phyloP scores from a whole-genome alignment of 2,888 invertebrate species.

The Euproctis similis region DNA sequence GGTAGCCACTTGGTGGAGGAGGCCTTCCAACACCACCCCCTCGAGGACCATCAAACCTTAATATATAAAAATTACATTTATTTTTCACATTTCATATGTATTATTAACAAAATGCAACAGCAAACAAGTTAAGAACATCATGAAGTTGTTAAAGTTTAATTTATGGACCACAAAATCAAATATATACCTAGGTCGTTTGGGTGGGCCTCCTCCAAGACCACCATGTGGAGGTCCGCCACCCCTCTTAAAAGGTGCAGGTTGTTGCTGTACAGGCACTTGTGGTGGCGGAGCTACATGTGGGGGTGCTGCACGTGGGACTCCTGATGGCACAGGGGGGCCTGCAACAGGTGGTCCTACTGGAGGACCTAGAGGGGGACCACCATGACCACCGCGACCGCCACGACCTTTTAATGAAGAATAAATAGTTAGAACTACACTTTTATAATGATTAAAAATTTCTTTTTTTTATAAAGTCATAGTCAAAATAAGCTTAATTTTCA shows the following conservation, averaged over 20 bases:
- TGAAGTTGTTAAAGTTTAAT: too few species aligned
- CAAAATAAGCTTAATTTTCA: too few species aligned
- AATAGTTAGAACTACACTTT: too few species aligned
- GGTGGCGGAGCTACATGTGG: constrained; percentile 19
- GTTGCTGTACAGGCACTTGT: too few species aligned
- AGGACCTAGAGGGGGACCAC: constrained; percentile 18
- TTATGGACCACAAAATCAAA: neutral
- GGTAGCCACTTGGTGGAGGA: constrained; percentile 43
- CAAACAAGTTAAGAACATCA: neutral
- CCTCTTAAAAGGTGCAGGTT: constrained; percentile 47
- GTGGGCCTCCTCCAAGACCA: constrained; percentile 56
- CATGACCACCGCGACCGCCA: constrained; percentile 42
- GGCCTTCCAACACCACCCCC: constrained; percentile 42
- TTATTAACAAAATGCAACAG: neutral
- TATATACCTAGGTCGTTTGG: constrained; percentile 58
- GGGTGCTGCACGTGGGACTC: constrained; percentile 29
- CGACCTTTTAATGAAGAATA: constrained; percentile 24
- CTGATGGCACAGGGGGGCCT: constrained; percentile 23
- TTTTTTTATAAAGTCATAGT: too few species aligned
- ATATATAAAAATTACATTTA: neutral
- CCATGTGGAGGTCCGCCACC: constrained; percentile 52
- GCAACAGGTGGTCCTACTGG: constrained; percentile 5
- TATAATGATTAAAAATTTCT: too few species aligned
- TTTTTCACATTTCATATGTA: too few species aligned
- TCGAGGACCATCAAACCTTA: constrained; percentile 56